Conservation (phyloP, 1,140 invertebrate species). For the Lasaia peninsularis region DNA sequence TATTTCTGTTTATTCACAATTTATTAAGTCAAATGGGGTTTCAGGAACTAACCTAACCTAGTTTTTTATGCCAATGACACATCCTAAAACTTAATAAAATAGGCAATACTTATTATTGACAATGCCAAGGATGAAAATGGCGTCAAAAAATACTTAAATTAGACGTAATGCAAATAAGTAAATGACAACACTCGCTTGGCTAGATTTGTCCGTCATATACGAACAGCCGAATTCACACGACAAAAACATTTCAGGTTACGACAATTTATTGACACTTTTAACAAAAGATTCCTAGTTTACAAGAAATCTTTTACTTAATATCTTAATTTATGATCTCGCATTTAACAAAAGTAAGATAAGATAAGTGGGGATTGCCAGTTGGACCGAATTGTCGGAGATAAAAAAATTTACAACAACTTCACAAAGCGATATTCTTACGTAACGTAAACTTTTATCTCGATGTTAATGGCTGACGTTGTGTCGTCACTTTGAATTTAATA, state of each 20-base stretch:
- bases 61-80: too few relatives aligned
- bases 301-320: slow-evolving; percentile 64
- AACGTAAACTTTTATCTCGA: not conserved
- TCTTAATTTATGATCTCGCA: slow-evolving; percentile 61
- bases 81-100: too few relatives aligned
- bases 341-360: slow-evolving; percentile 50
- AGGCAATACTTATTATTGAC: too few relatives aligned
- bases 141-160: too few relatives aligned
- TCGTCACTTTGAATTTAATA: not conserved
- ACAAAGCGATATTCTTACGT: not conserved
- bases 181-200: too few relatives aligned
- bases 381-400: not conserved
- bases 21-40: too few relatives aligned
- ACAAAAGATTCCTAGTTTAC: slow-evolving; percentile 66
- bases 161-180: too few relatives aligned
- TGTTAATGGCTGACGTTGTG: not conserved
- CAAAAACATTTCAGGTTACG: slow-evolving; percentile 5
- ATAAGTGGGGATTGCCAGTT: slow-evolving; percentile 28
- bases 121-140: too few relatives aligned
- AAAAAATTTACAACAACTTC: not conserved
- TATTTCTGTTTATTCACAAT: too few relatives aligned
- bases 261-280: slow-evolving; percentile 65
- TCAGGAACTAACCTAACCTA: too few relatives aligned
- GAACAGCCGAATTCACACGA: slow-evolving; percentile 26
- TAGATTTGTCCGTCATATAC: too few relatives aligned